Base-by-base conservation (phyloP, 2,113 vertebrate species). In the Aldabrachelys gigantea region DNA sequence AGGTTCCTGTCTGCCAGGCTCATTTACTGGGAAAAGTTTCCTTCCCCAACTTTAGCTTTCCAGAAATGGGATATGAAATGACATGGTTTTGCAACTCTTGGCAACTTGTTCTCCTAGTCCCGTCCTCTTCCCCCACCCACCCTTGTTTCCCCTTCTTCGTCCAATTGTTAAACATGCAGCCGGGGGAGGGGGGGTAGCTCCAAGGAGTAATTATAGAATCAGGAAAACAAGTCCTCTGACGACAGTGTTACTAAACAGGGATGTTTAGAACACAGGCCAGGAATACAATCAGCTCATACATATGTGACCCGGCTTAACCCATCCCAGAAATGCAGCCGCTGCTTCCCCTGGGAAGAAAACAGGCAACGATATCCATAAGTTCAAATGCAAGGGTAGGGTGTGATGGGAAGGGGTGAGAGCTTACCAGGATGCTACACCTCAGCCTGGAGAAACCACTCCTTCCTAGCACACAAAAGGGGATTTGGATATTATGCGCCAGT, bases 221-320 rank as follows among this genome's bases (percentile, higher is more conserved):
- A 56, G 87, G 95, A 97, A 98, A 98, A 97, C 97, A 97, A 97
- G 97, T 90, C 91, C 92, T 96, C 92, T 97, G 97, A 98, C 85
- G 95, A 97, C 95, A 97, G 93, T 27, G 80, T 95, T 95, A 94
- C 96, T 96, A 98, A 97, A 98, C 94, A 89, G 92, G 90, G 97
- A 96, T 79, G 95, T 95, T 97, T 97, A 97, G 96, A 95, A 95
- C 96, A 97, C 94, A 93, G 95, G 96, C 92, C 91, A 95, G 96
- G 97, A 98, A 97, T 97, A 97, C 97, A 96, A 97, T 94, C 96
- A 96, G 94, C 95, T 83, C 25, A 62, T 95, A 93, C 91, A 95
- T 91, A 95, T 13, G 0, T 95, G 97, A 97, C 94, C 97, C 96
- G 88, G 96, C 96, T 93, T 96, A 93, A 97, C 95, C 97, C 93